A percentile compares a stretch with the other conserved stretches of the same genome.
Conservation (phyloP, 2,888 invertebrate genomes). For the Bedellia somnulentella region DNA sequence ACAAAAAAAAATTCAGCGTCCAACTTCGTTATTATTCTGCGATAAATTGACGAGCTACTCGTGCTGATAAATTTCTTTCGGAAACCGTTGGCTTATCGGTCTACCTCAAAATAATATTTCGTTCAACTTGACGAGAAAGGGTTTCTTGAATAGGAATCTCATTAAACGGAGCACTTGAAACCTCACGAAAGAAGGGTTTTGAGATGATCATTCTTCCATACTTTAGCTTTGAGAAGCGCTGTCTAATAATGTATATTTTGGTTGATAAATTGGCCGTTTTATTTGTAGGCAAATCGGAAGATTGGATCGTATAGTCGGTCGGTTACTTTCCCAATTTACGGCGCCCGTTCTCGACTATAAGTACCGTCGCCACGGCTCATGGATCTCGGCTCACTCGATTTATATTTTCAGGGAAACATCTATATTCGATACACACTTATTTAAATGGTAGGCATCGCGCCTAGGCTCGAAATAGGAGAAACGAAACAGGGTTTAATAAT, state of each 20-base stretch:
- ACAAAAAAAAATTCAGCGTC: no score
- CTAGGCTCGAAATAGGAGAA: no score
- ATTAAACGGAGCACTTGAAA: constrained; percentile 2
- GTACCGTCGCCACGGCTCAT: constrained; percentile 48
- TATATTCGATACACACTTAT: no score
- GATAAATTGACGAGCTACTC: no score
- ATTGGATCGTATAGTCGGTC: constrained; percentile 23
- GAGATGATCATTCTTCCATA: not conserved
- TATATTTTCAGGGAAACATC: constrained; percentile 34
- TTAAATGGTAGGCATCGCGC: no score
- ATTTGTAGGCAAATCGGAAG: constrained; percentile 48
- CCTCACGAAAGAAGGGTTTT: not conserved
- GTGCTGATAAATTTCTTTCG: no score
- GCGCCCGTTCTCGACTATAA: constrained; percentile 35
- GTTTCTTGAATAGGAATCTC: constrained; percentile 2
- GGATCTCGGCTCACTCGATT: constrained; percentile 35
- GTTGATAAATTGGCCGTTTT: constrained; percentile 40
- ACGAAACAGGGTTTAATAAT: no score
- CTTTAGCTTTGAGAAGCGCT: constrained; percentile 2
- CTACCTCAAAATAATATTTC: constrained; percentile 1
- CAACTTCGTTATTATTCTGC: no score
- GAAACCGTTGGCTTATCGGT: no score
- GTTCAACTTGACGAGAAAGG: constrained; percentile 4
- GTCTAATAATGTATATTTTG: constrained; percentile 18
- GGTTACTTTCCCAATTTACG: constrained; percentile 45